Conservation (phyloP, 2,797 vertebrate species). For the Urocyon cinereoargenteus region DNA sequence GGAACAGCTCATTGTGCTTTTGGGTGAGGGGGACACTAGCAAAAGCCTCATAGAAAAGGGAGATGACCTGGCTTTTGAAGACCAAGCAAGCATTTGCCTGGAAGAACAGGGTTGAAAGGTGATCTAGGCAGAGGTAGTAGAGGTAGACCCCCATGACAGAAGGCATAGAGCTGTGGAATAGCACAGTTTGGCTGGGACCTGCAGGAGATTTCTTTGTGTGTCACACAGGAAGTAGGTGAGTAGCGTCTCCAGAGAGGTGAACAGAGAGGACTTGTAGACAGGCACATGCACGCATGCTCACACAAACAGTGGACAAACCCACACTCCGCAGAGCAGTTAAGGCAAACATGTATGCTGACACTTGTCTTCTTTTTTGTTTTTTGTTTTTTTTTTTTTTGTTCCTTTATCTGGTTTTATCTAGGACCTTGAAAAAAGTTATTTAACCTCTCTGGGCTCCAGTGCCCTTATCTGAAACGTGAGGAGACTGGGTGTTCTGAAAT, state of each 20-base stretch:
- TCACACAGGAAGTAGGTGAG: background rate
- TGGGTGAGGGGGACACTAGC: background rate
- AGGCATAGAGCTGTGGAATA: background rate
- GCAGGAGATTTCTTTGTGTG: background rate
- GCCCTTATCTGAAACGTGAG: background rate
- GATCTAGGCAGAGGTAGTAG: background rate
- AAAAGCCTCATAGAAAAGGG: background rate
- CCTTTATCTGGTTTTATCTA: background rate
- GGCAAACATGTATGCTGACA: background rate
- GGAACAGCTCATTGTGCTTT: background rate
- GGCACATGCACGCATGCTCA: background rate
- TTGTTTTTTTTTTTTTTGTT: constrained; percentile 9
- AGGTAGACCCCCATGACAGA: background rate
- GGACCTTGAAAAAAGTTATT: background rate
- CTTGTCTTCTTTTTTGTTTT: background rate
- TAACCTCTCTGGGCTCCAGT: background rate
- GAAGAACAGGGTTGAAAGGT: background rate
- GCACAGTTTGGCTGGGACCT: background rate
- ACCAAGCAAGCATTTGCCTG: background rate
- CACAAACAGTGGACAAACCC: background rate
- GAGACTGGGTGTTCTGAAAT: background rate
- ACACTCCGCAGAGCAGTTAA: background rate
- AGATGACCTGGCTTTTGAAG: background rate
- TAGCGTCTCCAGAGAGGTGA: background rate
- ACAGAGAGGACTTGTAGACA: background rate